Evolutionary conservation across 2,888 invertebrate genomes (phyloP).

Genomic region (Actias luna): DNA sequence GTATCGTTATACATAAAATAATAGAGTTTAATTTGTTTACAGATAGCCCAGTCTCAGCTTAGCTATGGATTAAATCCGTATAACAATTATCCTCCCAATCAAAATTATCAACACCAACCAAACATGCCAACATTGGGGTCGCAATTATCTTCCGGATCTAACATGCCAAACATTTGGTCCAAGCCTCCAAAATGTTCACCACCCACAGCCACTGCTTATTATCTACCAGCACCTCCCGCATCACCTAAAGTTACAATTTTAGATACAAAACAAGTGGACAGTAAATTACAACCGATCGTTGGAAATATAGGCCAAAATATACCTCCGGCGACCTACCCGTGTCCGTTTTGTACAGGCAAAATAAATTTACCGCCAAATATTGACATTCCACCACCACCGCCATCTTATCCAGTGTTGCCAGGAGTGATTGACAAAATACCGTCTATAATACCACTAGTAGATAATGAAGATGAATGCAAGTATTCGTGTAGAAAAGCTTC

Average conservation of each 20-base stretch:
- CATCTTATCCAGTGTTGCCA: constrained; percentile 32
- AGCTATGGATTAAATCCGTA: background rate
- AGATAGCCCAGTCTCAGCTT: constrained; percentile 24
- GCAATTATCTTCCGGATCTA: background rate
- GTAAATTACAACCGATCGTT: constrained; percentile 20
- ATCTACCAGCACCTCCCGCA: constrained; percentile 33
- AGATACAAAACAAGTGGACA: constrained; percentile 19
- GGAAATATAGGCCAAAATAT: constrained; percentile 1
- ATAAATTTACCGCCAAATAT: constrained; percentile 27
- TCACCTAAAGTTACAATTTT: constrained; percentile 33
- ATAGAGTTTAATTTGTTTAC: constrained; percentile 12
- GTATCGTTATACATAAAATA: background rate
- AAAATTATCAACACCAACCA: background rate
- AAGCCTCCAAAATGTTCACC: constrained; percentile 33
- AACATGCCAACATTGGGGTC: background rate
- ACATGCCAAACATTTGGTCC: constrained; percentile 17
- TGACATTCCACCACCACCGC: constrained; percentile 31
- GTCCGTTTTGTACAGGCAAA: constrained; percentile 27
- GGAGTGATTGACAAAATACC: constrained; percentile 36
- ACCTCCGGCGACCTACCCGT: constrained; percentile 18
- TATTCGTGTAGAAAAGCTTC: constrained; percentile 25
- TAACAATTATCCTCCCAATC: background rate
- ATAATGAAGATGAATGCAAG: constrained; percentile 15
- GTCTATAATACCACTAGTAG: constrained; percentile 23
- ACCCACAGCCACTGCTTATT: constrained; percentile 38